phyloP scores from a whole-genome alignment of 2,888 invertebrate species.

The Gymnoscelis rufifasciata region DNA sequence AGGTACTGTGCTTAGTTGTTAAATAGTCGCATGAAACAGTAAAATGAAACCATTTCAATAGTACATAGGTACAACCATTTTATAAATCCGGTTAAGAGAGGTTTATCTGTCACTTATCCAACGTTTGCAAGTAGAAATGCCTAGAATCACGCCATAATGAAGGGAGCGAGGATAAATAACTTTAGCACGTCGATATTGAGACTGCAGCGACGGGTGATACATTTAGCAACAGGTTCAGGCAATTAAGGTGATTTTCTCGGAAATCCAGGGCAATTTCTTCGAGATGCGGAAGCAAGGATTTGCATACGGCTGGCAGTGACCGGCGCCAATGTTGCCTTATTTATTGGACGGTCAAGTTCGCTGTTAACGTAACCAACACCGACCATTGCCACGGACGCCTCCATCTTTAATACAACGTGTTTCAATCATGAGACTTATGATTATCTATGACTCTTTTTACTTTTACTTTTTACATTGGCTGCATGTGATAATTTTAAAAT shows the following conservation, averaged over 20 bases:
- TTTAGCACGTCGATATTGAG: constrained; percentile 16
- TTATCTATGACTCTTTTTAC: background rate
- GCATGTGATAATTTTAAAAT: background rate
- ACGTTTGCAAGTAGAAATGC: constrained; percentile 9
- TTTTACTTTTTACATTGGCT: background rate
- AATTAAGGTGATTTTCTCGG: constrained; percentile 58
- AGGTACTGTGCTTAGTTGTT: too few relatives aligned
- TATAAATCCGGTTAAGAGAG: constrained; percentile 1
- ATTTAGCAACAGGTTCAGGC: constrained; percentile 44
- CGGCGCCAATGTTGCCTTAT: constrained; percentile 32
- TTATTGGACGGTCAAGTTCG: constrained; percentile 32
- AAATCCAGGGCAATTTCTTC: constrained; percentile 59
- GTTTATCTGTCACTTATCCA: constrained; percentile 6
- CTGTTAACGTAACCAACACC: constrained; percentile 19
- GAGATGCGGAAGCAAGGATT: constrained; percentile 46
- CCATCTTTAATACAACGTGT: background rate
- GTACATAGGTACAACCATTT: background rate
- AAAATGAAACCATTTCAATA: constrained; percentile 3
- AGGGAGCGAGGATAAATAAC: constrained; percentile 16
- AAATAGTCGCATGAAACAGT: too few relatives aligned
- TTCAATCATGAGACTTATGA: background rate
- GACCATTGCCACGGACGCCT: too few relatives aligned
- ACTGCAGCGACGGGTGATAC: constrained; percentile 21
- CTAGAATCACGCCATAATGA: constrained; percentile 17
- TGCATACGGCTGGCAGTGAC: constrained; percentile 27